Percentiles rank a stretch among this genome's conserved stretches.
Evolutionary conservation across 2,797 vertebrate species (phyloP).

Genomic region (Brachyrhaphis roseni): DNA sequence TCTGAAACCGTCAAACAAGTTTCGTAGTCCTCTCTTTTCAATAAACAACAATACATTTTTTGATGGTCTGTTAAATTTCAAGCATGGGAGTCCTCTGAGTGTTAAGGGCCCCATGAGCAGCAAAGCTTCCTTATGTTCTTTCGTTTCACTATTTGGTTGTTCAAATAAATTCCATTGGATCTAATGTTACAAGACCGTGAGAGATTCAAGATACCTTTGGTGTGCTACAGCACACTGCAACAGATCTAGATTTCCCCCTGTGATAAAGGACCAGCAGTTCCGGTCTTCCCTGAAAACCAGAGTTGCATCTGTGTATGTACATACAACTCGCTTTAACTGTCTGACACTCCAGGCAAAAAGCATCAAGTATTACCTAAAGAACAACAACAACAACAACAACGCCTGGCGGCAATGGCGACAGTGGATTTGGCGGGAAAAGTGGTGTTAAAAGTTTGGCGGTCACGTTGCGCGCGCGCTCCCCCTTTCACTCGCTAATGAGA

Average conservation of each 20-base stretch:
- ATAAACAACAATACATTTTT: neutral
- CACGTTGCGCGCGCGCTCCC: conserved; percentile 58
- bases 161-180: neutral
- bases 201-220: neutral
- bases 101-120: neutral
- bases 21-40: neutral
- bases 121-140: neutral
- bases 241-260: neutral
- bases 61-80: neutral
- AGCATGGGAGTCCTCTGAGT: neutral
- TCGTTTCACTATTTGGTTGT: neutral
- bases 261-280: neutral
- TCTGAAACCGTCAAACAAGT: neutral
- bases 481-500: conserved; percentile 79
- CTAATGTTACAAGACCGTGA: neutral
- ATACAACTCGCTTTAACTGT: conserved; percentile 2
- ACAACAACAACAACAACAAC: conserved; percentile 14
- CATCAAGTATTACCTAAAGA: neutral
- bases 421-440: conserved; percentile 65
- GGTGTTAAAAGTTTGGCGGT: conserved; percentile 58
- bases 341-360: conserved; percentile 28
- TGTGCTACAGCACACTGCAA: neutral
- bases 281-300: neutral
- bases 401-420: conserved; percentile 33
- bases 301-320: neutral